Base-by-base conservation (phyloP, 30 jellyfish, hydroid and myxozoan species). In the Cassiopea xamachana region DNA sequence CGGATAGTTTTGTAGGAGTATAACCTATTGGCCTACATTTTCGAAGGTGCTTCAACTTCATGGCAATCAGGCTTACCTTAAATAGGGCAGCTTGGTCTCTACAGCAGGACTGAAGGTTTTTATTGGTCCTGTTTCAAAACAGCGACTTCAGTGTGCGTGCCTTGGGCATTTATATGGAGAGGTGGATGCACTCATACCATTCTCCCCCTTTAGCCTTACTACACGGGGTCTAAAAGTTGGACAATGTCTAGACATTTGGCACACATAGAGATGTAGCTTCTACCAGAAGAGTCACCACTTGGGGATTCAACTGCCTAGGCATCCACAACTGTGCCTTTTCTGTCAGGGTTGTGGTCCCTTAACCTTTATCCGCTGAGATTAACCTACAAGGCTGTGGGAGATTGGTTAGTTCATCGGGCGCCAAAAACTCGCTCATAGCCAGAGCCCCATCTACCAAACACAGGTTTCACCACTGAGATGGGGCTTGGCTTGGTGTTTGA, bases 361-460 rank as follows among this genome's bases (percentile, higher is more conserved):
- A 48, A 15, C 84, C 9, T 75, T 75, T 48, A 16, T 19, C 10
- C 9, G 75, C 84, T 73, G 49, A 27, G 84, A 75, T 15, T 27
- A 16, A 75, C 84, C 84, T 73, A 75, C 15, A 19, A 46, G 84
- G 84, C 84, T 8, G 84, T 19, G 84, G 74, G 84, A 47, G 84
- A 6, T 16, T 75, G 84, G 84, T 27, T 75, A 16, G 13, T 75
- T 55, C 12, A 55, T 55, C 10, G 64, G 64, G 64, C 64, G 64
- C 12, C 64, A 55, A 55, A 10, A 6, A 55, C 64, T 55, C 12
- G 64, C 12, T 3, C 64, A 3, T 55, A 55, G 64, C 64, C 64
- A 55, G 64, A 55, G 64, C 64, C 12, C 7, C 64, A 10, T 3
- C 64, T 55, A 10, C 64, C 64, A 55, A 55, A 55, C 64, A 55